Percentiles rank a stretch among this genome's conserved stretches.
phyloP scores from a whole-genome alignment of 2,113 vertebrate species.

The Pyxicephalus adspersus region DNA sequence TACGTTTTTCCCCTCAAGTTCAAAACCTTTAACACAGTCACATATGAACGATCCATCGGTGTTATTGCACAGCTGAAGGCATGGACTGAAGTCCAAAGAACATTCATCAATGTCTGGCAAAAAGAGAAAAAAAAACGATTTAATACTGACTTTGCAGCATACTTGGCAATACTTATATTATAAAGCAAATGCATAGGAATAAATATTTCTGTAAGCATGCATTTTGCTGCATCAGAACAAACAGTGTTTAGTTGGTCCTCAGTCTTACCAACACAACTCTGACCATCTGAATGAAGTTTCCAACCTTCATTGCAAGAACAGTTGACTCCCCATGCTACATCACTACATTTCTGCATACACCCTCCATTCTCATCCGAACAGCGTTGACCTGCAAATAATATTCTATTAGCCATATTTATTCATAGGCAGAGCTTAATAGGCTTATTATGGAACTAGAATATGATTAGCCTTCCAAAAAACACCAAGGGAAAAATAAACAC shows the following conservation, averaged over 20 bases:
- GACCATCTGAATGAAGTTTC: conserved; percentile 71
- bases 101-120: conserved; percentile 84
- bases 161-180: not conserved
- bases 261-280: conserved; percentile 77
- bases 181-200: too few relatives aligned
- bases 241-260: not conserved
- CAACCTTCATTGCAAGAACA: conserved; percentile 79
- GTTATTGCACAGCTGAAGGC: conserved; percentile 81
- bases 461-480: too few relatives aligned
- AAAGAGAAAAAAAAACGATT: not conserved
- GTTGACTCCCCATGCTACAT: conserved; percentile 75
- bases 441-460: too few relatives aligned
- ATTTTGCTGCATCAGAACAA: not conserved
- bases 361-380: conserved; percentile 81
- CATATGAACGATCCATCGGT: conserved; percentile 76
- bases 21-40: conserved; percentile 76
- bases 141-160: not conserved
- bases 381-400: conserved; percentile 68
- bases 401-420: too few relatives aligned
- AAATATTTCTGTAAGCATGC: too few relatives aligned
- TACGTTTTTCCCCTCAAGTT: conserved; percentile 60
- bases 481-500: too few relatives aligned
- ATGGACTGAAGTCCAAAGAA: conserved; percentile 72
- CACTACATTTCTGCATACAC: conserved; percentile 76
- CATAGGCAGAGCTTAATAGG: too few relatives aligned